Conservation (phyloP, 2,797 vertebrate genomes). For the Phoxinus dragarum region DNA sequence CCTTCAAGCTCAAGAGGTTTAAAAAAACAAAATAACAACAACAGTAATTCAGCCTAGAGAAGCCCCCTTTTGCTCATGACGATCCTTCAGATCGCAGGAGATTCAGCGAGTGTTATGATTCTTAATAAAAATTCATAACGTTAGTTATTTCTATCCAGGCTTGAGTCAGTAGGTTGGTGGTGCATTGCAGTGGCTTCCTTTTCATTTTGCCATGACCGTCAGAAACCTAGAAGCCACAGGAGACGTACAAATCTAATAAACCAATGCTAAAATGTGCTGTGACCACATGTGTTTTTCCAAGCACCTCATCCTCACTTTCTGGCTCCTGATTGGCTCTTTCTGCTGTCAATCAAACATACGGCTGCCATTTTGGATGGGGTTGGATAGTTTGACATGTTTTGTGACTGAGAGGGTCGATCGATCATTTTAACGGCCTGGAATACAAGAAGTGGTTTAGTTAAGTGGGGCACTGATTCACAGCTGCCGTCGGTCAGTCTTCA, state of each 20-base stretch:
- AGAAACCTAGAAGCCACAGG: neutral
- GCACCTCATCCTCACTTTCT: neutral
- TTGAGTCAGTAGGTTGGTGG: neutral
- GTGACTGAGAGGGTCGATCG: conserved; percentile 30
- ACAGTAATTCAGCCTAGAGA: neutral
- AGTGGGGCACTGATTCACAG: conserved; percentile 3
- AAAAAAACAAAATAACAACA: neutral
- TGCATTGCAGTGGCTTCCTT: conserved; percentile 15
- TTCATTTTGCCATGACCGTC: neutral
- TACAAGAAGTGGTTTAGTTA: conserved; percentile 32
- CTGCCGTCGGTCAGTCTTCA: conserved; percentile 12
- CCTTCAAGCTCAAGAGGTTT: conserved; percentile 3
- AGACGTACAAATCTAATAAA: neutral
- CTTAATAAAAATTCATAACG: neutral
- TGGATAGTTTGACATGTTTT: conserved; percentile 25
- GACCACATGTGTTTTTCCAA: neutral
- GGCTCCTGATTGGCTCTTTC: conserved; percentile 8
- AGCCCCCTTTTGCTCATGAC: neutral
- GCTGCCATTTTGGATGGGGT: neutral
- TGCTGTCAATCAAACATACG: conserved; percentile 5
- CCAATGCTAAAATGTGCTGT: neutral
- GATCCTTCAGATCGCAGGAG: neutral
- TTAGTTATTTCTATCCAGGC: neutral
- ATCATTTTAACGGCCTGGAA: conserved; percentile 45
- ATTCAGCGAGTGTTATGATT: neutral